Evolutionary conservation across 2,888 invertebrate genomes (phyloP), one percentile per base, ranked within the genome.

Genomic region (Altica lythri): DNA sequence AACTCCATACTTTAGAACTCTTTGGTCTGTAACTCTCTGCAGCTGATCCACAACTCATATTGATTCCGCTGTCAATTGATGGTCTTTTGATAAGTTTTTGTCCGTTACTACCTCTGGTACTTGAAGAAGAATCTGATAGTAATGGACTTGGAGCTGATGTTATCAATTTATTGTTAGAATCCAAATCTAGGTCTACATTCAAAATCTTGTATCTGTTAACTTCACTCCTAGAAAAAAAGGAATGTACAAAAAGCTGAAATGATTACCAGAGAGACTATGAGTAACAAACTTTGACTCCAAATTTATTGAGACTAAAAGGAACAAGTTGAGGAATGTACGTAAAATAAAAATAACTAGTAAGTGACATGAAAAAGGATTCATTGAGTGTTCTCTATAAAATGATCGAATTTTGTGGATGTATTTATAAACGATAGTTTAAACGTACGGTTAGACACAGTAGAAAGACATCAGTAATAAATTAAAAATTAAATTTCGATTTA

Each of bases 1-100:
- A 63, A 58, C 62, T 68, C 27, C 47, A 60, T 1, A 63, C 54
- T 57, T 72, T 73, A 14, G 68, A 68, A 45, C 67, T 74, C 50
- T 71, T 72, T 14, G 63, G 62, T 53, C 71, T 64, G 17, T 72
- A 65, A 59, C 71, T 75, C 53, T 77, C 77, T 2, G 72, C 68
- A 14, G 73, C 72, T 44, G 74, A 72, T 19, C 72, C 75, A 53
- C 72, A 73, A 44, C 72, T 71, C 83, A 90, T 84, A 63, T 89
- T 86, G 61, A 90, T 90, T 8, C 90, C 90, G 67, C 89, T 89
- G 68, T 90, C 89, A 30, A 89, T 85, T 0, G 89, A 90, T 0
- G 89, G 86, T 45, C 89, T 78, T 70, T 90, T 89, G 19, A 86
- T 83, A 37, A 88, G 79, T 62, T 74, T 72, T 47, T 73, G 72